Base-by-base conservation (phyloP, 2,113 vertebrate species). In the Hydrochoerus hydrochaeris region DNA sequence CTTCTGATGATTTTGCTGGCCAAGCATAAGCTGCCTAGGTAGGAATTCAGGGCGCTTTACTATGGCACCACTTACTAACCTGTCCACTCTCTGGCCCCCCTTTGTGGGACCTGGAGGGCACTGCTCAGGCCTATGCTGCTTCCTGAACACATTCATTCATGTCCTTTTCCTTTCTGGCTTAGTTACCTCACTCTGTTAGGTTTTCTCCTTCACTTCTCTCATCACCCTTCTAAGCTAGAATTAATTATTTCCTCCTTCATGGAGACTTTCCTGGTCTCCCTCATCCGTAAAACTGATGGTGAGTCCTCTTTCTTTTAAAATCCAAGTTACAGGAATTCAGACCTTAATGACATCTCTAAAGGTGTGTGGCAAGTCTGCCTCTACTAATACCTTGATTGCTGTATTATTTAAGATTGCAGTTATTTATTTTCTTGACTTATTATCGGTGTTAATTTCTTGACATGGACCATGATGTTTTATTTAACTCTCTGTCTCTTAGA, bases 321-420 rank as follows among this genome's bases (percentile, higher is more conserved):
- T 44, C 8, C 41, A 75, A 83, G 58, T 95, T 81, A 81, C 13
- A 81, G 38, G 10, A 94, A 93, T 77, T 90, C 78, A 91, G 89
- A 41, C 49, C 91, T 65, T 60, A 49, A 73, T 84, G 80, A 7
- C 19, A 62, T 80, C 57, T 12, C 14, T 81, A 88, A 88, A 54
- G 28, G 9, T 35, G 65, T n/a, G 69, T 52, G 63, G 46, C 20
- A 83, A 16, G n/a, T 16, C 30, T 1, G 57, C 90, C 41, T 86
- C 41, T 1, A 82, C 35, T 0, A 85, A 46, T 49, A 69, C 2
- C 52, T 60, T 85, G 20, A 60, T 84, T 84, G 16, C 16, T 85
- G 3, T 14, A 38, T 85, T 35, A 77, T 65, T 90, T 82, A 46
- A 67, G 80, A 46, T 22, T 49, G 65, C 0, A 58, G 22, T 26